Evolutionary conservation across 2,113 vertebrate genomes (phyloP).

Genomic region (Megaleporinus macrocephalus): DNA sequence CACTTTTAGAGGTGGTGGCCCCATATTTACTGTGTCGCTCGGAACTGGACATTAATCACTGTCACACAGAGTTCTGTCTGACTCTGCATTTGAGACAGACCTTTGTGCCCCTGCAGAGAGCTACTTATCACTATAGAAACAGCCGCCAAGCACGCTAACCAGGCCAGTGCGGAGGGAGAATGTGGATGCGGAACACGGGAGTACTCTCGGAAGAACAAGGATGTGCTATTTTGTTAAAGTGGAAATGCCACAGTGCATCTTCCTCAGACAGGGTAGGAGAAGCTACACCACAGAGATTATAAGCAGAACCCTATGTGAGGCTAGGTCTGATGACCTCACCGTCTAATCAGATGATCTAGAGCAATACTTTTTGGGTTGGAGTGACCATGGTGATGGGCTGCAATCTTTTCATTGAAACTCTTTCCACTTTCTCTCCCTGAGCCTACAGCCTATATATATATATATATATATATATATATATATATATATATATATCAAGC

Average conservation of each 20-base stretch:
- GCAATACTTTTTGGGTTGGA: background rate
- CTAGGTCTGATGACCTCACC: constrained; percentile 9
- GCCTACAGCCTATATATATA: too few relatives aligned
- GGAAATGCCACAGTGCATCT: background rate
- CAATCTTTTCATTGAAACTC: background rate
- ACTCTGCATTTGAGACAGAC: constrained; percentile 60
- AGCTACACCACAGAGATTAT: background rate
- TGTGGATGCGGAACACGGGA: background rate
- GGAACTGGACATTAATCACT: constrained; percentile 79
- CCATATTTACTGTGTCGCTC: constrained; percentile 62
- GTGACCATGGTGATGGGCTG: constrained; percentile 6
- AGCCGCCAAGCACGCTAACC: constrained; percentile 56
- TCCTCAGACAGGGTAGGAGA: background rate
- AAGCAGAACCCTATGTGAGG: background rate
- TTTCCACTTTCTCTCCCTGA: background rate
- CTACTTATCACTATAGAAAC: constrained; percentile 74
- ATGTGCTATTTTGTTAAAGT: background rate
- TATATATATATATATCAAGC: too few relatives aligned
- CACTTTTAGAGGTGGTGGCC: constrained; percentile 32
- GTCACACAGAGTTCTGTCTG: constrained; percentile 68
- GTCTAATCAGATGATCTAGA: constrained; percentile 2
- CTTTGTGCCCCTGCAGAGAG: constrained; percentile 60
- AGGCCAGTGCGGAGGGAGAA: constrained; percentile 43
- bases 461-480: too few relatives aligned
- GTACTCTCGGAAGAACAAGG: background rate